A percentile compares a stretch with the other conserved stretches of the same genome.
phyloP scores from a whole-genome alignment of 1,140 invertebrate genomes.

The Drosophila pachea region DNA sequence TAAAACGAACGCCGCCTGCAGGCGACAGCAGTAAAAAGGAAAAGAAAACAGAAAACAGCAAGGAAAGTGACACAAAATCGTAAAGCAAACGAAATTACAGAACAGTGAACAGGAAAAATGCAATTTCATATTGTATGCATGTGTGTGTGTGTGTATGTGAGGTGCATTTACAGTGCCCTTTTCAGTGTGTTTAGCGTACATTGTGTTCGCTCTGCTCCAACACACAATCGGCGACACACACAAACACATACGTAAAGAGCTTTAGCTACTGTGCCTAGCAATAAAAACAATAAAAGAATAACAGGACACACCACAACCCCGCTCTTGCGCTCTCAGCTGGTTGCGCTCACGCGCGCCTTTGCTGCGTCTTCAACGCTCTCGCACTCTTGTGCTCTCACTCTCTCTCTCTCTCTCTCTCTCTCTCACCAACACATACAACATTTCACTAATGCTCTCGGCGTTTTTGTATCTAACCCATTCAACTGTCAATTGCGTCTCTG shows the following conservation, averaged over 20 bases:
- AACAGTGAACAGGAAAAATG: slow-evolving; percentile 59
- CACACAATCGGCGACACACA: not conserved
- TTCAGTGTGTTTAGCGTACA: slow-evolving; percentile 57
- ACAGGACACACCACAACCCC: slow-evolving; percentile 46
- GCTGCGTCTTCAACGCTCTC: slow-evolving; percentile 1
- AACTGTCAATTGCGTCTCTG: slow-evolving; percentile 36
- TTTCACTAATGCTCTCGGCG: slow-evolving; percentile 12
- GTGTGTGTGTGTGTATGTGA: slow-evolving; percentile 1
- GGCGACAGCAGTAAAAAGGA: slow-evolving; percentile 8
- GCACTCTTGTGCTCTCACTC: not conserved
- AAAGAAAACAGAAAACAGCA: not conserved
- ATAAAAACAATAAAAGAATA: slow-evolving; percentile 45
- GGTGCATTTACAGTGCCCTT: slow-evolving; percentile 30
- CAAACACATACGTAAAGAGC: slow-evolving; percentile 29
- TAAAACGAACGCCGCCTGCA: slow-evolving; percentile 22
- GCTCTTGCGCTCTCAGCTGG: slow-evolving; percentile 25
- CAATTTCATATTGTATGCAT: slow-evolving; percentile 64
- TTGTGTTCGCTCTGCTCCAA: slow-evolving; percentile 37
- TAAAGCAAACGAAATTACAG: slow-evolving; percentile 39
- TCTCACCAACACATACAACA: not conserved
- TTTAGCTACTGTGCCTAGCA: slow-evolving; percentile 32
- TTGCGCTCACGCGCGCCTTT: slow-evolving; percentile 6
- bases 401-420: slow-evolving; percentile 5
- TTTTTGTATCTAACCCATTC: slow-evolving; percentile 29
- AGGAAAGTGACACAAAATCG: slow-evolving; percentile 28